phyloP scores from a whole-genome alignment of 2,888 invertebrate genomes.

The Cremastinae sp. region DNA sequence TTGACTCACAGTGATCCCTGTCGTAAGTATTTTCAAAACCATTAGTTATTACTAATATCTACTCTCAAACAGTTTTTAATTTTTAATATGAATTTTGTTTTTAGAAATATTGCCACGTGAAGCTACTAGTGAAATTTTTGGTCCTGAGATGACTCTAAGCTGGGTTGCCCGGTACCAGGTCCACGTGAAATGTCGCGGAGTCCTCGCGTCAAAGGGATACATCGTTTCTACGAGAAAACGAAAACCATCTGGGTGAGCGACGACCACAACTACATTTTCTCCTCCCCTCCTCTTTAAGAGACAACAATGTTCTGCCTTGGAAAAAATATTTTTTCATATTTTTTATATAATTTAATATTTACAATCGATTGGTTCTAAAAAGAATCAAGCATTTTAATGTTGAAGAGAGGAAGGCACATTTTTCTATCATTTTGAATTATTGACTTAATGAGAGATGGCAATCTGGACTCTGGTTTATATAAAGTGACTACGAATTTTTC shows the following conservation, averaged over 20 bases:
- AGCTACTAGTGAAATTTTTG: constrained; percentile 83
- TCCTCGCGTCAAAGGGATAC: constrained; percentile 95
- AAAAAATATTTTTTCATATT: neutral
- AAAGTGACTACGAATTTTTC: neutral
- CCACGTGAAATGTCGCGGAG: constrained; percentile 94
- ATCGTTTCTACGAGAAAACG: constrained; percentile 80
- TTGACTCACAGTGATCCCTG: constrained; percentile 97
- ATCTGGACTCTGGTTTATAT: neutral
- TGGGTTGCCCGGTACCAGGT: constrained; percentile 95
- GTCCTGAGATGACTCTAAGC: constrained; percentile 79
- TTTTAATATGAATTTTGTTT: constrained; percentile 65
- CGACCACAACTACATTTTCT: constrained; percentile 40
- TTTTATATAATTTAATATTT: no score
- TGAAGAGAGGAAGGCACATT: no score
- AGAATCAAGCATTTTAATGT: no score
- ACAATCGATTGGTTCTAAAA: no score
- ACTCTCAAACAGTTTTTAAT: neutral
- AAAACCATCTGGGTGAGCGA: constrained; percentile 35
- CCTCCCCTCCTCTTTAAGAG: neutral
- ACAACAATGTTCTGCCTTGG: neutral
- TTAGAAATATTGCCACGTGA: constrained; percentile 83
- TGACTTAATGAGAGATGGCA: no score
- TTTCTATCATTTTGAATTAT: no score
- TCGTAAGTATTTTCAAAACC: no score
- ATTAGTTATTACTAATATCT: neutral